A percentile compares a stretch with the other conserved stretches of the same genome.
phyloP scores from a whole-genome alignment of 2,888 invertebrate genomes.

The Troilus luridus region DNA sequence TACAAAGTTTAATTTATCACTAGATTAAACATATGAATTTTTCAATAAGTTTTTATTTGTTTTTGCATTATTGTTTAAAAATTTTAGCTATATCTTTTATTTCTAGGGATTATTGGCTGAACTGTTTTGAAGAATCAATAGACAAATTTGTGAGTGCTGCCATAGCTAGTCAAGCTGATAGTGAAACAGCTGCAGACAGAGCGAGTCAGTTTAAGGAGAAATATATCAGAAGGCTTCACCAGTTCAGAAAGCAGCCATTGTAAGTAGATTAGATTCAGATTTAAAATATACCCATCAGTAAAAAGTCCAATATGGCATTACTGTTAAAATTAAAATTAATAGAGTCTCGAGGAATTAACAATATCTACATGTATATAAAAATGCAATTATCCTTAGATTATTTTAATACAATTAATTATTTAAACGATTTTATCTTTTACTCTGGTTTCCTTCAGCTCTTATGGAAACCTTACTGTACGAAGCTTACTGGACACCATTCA shows the following conservation, averaged over 20 bases:
- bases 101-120: conserved; percentile 87
- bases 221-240: conserved; percentile 84
- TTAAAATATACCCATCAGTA: too few species aligned
- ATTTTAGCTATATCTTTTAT: conserved; percentile 55
- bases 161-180: conserved; percentile 81
- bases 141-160: conserved; percentile 90
- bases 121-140: conserved; percentile 89
- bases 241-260: conserved; percentile 84
- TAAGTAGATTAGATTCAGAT: conserved; percentile 72
- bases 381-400: too few species aligned
- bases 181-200: conserved; percentile 82
- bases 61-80: not conserved
- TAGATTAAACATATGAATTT: not conserved
- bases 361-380: too few species aligned
- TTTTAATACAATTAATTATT: not conserved
- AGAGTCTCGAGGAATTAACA: too few species aligned
- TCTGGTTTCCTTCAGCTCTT: conserved; percentile 72
- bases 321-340: too few species aligned
- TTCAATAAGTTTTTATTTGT: not conserved
- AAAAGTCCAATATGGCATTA: too few species aligned
- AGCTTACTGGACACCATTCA: conserved; percentile 93
- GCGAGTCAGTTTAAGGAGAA: conserved; percentile 87
- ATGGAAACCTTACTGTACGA: conserved; percentile 89
- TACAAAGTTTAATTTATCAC: too few species aligned
- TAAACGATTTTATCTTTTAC: conserved; percentile 54